Conservation (phyloP, 2,888 invertebrate species). For the Sicus ferrugineus region DNA sequence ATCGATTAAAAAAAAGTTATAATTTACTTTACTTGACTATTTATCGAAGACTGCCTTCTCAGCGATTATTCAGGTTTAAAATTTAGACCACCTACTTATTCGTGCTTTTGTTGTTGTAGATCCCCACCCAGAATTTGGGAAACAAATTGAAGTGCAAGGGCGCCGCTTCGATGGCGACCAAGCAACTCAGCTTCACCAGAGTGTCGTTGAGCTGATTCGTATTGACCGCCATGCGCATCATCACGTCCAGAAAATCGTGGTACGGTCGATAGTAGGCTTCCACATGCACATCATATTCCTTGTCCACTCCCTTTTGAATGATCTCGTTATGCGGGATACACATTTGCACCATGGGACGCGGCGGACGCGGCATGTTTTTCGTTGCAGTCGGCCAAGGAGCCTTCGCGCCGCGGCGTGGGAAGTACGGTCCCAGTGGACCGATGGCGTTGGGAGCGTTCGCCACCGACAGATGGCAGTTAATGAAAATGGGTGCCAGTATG, state of each 20-base stretch:
- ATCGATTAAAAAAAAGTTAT: not conserved
- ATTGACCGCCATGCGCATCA: slow-evolving; percentile 86
- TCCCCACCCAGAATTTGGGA: slow-evolving; percentile 91
- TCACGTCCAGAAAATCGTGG: slow-evolving; percentile 85
- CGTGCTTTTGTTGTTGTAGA: slow-evolving; percentile 70
- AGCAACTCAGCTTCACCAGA: slow-evolving; percentile 83
- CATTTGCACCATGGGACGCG: slow-evolving; percentile 84
- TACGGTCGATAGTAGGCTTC: slow-evolving; percentile 85
- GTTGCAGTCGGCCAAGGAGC: slow-evolving; percentile 67
- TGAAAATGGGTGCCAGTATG: slow-evolving; percentile 83
- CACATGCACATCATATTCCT: slow-evolving; percentile 78
- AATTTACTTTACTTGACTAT: too few species aligned
- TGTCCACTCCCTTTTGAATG: slow-evolving; percentile 73
- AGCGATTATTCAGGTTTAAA: too few species aligned
- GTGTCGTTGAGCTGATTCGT: slow-evolving; percentile 87
- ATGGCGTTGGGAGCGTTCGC: slow-evolving; percentile 75
- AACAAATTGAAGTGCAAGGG: slow-evolving; percentile 88
- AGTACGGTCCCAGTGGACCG: slow-evolving; percentile 78
- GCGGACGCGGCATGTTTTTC: slow-evolving; percentile 75
- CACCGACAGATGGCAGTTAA: slow-evolving; percentile 83
- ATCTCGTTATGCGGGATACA: slow-evolving; percentile 80
- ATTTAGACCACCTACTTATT: slow-evolving; percentile 60
- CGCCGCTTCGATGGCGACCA: slow-evolving; percentile 90
- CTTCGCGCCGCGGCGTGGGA: slow-evolving; percentile 74
- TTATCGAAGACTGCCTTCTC: too few species aligned